Conservation (phyloP, 2,888 invertebrate species). For the Alloplasta piceator region DNA sequence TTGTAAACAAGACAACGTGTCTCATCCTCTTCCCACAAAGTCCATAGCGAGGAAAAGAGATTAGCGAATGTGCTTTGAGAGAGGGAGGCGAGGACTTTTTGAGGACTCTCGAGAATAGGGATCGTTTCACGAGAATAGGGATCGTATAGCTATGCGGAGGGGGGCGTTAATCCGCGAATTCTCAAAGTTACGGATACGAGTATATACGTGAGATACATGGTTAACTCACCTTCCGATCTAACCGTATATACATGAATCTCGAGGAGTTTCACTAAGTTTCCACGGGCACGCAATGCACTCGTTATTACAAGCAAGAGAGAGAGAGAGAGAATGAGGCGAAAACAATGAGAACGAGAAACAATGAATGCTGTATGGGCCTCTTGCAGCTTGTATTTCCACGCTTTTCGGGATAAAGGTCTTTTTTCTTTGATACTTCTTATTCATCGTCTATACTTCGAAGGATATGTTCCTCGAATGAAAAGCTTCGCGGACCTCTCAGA, state of each 20-base stretch:
- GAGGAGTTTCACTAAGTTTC: slow-evolving; percentile 55
- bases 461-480: slow-evolving; percentile 22
- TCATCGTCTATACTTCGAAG: slow-evolving; percentile 12
- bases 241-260: slow-evolving; percentile 38
- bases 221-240: slow-evolving; percentile 36
- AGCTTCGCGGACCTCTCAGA: not conserved
- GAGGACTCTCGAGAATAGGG: slow-evolving; percentile 29
- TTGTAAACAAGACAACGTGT: slow-evolving; percentile 10
- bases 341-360: slow-evolving; percentile 62
- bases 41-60: slow-evolving; percentile 15
- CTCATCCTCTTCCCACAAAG: slow-evolving; percentile 22
- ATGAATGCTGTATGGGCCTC: slow-evolving; percentile 48
- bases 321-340: slow-evolving; percentile 51
- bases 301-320: slow-evolving; percentile 60
- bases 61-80: slow-evolving; percentile 17
- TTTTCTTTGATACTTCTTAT: slow-evolving; percentile 10
- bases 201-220: slow-evolving; percentile 22
- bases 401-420: slow-evolving; percentile 38
- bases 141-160: not conserved
- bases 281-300: slow-evolving; percentile 60
- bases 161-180: slow-evolving; percentile 48
- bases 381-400: slow-evolving; percentile 21
- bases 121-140: slow-evolving; percentile 30
- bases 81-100: slow-evolving; percentile 24
- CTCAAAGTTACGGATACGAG: slow-evolving; percentile 38